phyloP scores from a whole-genome alignment of 2,888 invertebrate species.

The Epiblema foenella region DNA sequence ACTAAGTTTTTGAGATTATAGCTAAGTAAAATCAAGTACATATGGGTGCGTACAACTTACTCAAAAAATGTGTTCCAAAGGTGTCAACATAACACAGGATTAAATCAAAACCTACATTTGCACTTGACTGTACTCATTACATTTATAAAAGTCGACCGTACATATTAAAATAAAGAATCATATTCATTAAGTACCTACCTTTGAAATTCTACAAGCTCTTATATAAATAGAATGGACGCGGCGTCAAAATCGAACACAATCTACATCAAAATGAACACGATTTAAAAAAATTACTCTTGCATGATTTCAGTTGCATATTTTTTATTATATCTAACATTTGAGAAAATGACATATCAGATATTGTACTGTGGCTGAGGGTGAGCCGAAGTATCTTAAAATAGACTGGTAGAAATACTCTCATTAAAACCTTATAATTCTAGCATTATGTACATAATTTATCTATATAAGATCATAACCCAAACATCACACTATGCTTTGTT shows the following conservation, averaged over 20 bases:
- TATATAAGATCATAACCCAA: conserved; percentile 8
- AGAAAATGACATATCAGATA: no score
- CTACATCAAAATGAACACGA: background rate
- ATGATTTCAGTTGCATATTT: background rate
- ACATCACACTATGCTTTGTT: conserved; percentile 42
- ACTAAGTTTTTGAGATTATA: background rate
- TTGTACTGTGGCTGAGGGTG: no score
- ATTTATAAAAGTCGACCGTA: background rate
- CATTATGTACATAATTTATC: conserved; percentile 8
- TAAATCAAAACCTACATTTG: no score
- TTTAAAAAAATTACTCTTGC: background rate
- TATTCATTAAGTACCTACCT: background rate
- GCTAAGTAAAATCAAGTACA: no score
- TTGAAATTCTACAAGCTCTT: background rate
- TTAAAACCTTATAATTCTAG: background rate
- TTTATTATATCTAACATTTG: no score
- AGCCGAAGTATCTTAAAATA: no score
- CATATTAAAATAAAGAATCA: background rate
- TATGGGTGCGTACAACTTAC: no score
- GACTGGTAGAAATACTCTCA: background rate
- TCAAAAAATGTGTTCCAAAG: no score
- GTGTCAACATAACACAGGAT: no score
- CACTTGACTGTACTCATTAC: no score
- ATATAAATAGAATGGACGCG: background rate
- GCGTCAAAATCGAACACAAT: background rate